Evolutionary conservation across 2,113 vertebrate genomes (phyloP).

Genomic region (Canis aureus): DNA sequence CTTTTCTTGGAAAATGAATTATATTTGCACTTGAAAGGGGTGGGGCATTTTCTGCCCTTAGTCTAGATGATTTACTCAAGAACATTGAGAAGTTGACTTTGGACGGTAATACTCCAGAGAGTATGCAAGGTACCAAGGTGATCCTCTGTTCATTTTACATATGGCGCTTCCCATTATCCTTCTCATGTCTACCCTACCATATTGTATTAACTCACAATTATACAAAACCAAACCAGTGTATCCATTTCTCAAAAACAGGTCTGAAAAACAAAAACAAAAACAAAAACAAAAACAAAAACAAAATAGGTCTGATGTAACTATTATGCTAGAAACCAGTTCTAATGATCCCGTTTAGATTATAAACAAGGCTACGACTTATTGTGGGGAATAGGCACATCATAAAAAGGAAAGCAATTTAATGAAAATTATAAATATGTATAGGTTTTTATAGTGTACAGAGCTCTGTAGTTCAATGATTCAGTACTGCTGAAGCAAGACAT

Average conservation of each 20-base stretch:
- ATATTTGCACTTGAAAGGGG: background rate
- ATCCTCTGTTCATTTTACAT: background rate
- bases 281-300: background rate
- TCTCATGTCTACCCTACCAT: background rate
- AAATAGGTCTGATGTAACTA: background rate
- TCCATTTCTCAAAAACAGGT: background rate
- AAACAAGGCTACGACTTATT: background rate
- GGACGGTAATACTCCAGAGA: background rate
- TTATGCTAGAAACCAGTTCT: background rate
- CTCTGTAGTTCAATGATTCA: background rate
- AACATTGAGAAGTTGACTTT: background rate
- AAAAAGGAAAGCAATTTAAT: background rate
- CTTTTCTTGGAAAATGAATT: background rate
- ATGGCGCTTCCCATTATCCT: background rate
- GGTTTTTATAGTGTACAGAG: background rate
- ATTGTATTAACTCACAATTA: background rate
- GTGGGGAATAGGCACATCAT: fast-evolving
- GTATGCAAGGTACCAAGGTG: fast-evolving
- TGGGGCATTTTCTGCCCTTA: background rate
- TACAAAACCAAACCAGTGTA: background rate
- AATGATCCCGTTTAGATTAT: background rate
- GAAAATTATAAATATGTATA: background rate
- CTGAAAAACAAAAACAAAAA: too few species aligned
- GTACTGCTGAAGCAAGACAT: background rate
- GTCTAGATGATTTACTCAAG: background rate